Conservation (phyloP, 2,888 invertebrate genomes). For the Melieria picta region DNA sequence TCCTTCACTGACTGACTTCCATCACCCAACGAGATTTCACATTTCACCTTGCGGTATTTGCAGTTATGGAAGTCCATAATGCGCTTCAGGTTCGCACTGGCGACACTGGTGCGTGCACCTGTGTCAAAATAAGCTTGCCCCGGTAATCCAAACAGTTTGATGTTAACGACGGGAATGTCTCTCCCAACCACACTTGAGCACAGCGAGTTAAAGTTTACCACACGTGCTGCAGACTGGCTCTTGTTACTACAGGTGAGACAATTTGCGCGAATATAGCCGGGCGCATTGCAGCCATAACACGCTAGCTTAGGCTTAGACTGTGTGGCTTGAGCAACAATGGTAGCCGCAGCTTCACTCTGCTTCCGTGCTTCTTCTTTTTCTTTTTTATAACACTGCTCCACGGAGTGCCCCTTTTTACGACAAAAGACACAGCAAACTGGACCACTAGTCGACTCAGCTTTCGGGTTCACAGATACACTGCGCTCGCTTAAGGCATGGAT, state of each 20-base stretch:
- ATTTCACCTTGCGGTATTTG: conserved; percentile 7
- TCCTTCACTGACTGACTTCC: too few relatives aligned
- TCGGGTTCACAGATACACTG: conserved; percentile 11
- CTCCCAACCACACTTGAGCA: conserved; percentile 3
- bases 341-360: conserved; percentile 2
- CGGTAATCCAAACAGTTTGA: conserved; percentile 29
- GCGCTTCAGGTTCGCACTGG: conserved; percentile 5
- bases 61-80: conserved; percentile 12
- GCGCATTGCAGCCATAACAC: conserved; percentile 35
- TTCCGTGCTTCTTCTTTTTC: background rate
- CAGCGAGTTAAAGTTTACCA: background rate
- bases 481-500: too few relatives aligned
- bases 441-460: background rate
- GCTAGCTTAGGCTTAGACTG: conserved; percentile 29
- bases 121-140: conserved; percentile 38
- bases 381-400: conserved; percentile 14
- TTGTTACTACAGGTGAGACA: conserved; percentile 34
- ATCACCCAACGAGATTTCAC: background rate
- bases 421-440: background rate
- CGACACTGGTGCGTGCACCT: conserved; percentile 29
- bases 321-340: conserved; percentile 9
- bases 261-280: conserved; percentile 32
- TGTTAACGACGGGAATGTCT: conserved; percentile 15
- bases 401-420: conserved; percentile 18
- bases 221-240: background rate